Base-by-base conservation (phyloP, 2,888 invertebrate species). In the Cephus sareptanus region DNA sequence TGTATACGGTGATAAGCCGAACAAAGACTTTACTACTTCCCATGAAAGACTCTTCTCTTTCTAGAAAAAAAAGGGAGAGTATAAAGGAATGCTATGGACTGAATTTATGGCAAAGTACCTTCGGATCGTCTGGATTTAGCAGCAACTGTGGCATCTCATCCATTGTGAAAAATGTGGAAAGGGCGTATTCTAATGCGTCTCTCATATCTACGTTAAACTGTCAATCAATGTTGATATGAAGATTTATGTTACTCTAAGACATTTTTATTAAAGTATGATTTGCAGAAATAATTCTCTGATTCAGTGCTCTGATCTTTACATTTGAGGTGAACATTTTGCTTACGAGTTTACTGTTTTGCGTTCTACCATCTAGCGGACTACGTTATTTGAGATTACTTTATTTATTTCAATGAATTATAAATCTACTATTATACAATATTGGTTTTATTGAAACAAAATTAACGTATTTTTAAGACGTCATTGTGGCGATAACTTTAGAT, bases 81-180 rank as follows among this genome's bases (percentile, higher is more conserved):
- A 68, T 70, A 4, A 13, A 76, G 75, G n/a, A 76, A 56, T 56
- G 23, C 9, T 56, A 2, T 23, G 15, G 23, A 23, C 2, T 9
- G 31, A 33, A 30, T 68, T 31, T 40, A 33, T 56, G 6, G 15
- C 68, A 68, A 40, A 34, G 11, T 87, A 93, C 94, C 89, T 93
- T 93, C 1, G 93, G 93, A 85, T 94, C 89, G 30, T 90, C 88
- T 0, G 93, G 92, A 83, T 94, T 92, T 74, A 92, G 89, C 73
- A 94, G 86, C 85, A 94, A 87, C 82, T 94, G 92, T 0, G 94
- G 94, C 74, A 93, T 91, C 77, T 93, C 93, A 80, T 93, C 91
- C 91, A 94, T 92, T 0, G 92, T 89, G 85, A 93, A 93, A 85
- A 93, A 93, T 69, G 92, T 91, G 0, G 93, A 91, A 68, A 93